phyloP scores from a whole-genome alignment of 2,888 invertebrate genomes.

The Aromia moschata region DNA sequence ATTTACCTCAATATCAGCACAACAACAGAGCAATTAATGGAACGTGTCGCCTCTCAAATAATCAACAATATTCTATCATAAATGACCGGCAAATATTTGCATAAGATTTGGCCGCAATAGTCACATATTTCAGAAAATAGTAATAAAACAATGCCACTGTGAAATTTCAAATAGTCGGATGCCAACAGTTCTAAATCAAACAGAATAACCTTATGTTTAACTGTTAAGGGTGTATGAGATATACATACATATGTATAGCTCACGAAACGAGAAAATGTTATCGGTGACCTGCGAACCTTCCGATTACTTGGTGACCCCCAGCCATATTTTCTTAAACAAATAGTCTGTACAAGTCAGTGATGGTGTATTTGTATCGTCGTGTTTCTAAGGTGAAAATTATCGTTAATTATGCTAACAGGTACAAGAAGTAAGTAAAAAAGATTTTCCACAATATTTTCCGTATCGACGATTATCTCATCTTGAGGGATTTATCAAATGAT shows the following conservation, averaged over 20 bases:
- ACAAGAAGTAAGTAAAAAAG: no score
- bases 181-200: neutral
- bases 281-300: slow-evolving; percentile 50
- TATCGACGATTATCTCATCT: no score
- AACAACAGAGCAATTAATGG: slow-evolving; percentile 6
- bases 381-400: slow-evolving; percentile 23
- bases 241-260: slow-evolving; percentile 13
- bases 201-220: slow-evolving; percentile 2
- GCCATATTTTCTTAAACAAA: slow-evolving; percentile 43
- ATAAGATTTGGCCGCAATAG: neutral
- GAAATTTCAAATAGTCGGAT: slow-evolving; percentile 6
- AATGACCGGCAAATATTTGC: slow-evolving; percentile 12
- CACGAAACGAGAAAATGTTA: slow-evolving; percentile 32
- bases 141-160: neutral
- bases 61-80: neutral
- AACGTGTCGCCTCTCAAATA: neutral
- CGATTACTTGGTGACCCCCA: slow-evolving; percentile 52
- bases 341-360: slow-evolving; percentile 30
- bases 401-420: neutral
- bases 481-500: no score
- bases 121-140: neutral
- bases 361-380: slow-evolving; percentile 22
- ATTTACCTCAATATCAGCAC: slow-evolving; percentile 1
- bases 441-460: no score
- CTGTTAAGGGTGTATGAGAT: slow-evolving; percentile 11